phyloP scores from a whole-genome alignment of 2,888 invertebrate species.

The Plusia festucae region DNA sequence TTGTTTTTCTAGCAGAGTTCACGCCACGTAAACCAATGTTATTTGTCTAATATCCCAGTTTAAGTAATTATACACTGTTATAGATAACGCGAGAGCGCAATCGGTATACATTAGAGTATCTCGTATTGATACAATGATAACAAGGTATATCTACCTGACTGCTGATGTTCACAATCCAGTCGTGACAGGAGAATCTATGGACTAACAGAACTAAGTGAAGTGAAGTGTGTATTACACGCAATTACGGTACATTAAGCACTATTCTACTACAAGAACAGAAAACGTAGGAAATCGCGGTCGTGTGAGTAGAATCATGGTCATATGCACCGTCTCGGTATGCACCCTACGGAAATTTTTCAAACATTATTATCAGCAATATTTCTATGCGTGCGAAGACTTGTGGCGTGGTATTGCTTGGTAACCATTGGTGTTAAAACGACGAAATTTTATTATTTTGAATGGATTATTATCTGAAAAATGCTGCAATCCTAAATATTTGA shows the following conservation, averaged over 20 bases:
- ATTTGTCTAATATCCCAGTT: conserved; percentile 58
- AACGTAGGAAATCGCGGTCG: not conserved
- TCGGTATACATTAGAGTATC: conserved; percentile 80
- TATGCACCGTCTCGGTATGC: conserved; percentile 12
- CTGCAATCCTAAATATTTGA: too few relatives aligned
- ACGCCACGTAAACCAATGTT: conserved; percentile 22
- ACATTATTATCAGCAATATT: conserved; percentile 45
- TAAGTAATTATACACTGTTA: conserved; percentile 63
- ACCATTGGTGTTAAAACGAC: conserved; percentile 15
- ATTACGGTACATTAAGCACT: not conserved
- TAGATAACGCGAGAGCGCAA: conserved; percentile 74
- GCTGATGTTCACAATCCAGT: conserved; percentile 70
- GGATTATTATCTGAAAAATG: too few relatives aligned
- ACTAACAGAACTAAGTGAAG: conserved; percentile 20
- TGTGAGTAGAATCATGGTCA: conserved; percentile 20
- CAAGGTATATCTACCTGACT: conserved; percentile 70
- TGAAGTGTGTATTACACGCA: conserved; percentile 20
- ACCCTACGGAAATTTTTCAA: conserved; percentile 31
- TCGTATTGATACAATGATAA: conserved; percentile 85
- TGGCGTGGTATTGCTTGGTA: conserved; percentile 14
- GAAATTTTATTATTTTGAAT: not conserved
- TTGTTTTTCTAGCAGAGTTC: not conserved
- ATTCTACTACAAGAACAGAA: not conserved
- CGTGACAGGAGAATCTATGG: conserved; percentile 57
- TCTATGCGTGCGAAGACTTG: conserved; percentile 19